These are phyloP conservation scores for Drosophila niveifrons DNA, from an alignment of 2,888 invertebrate genomes.

Conservation along the genomic window DNA sequence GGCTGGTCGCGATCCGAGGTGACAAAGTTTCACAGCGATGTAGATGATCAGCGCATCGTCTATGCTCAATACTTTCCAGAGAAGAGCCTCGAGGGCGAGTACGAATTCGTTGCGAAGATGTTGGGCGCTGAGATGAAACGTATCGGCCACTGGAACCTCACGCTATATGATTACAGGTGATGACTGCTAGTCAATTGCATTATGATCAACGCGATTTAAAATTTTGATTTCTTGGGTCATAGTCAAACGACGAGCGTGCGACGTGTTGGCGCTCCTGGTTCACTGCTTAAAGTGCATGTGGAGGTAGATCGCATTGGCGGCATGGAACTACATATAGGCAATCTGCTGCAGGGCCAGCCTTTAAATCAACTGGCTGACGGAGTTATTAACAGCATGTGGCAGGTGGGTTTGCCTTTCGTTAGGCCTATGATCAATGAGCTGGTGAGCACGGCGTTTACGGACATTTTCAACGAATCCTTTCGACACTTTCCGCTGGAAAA, in stretches of 20 bases:
- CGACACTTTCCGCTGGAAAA: slow-evolving; percentile 90
- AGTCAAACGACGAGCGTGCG: slow-evolving; percentile 86
- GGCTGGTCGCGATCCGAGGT: slow-evolving; percentile 92
- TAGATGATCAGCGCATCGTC: slow-evolving; percentile 88
- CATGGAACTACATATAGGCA: slow-evolving; percentile 91
- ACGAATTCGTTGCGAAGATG: slow-evolving; percentile 88
- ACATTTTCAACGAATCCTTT: slow-evolving; percentile 92
- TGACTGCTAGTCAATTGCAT: neutral
- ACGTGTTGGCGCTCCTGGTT: slow-evolving; percentile 84
- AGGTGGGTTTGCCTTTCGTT: slow-evolving; percentile 91
- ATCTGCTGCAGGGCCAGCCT: slow-evolving; percentile 88
- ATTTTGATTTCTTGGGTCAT: slow-evolving; percentile 25
- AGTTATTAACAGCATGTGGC: slow-evolving; percentile 93
- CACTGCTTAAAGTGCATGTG: slow-evolving; percentile 88
- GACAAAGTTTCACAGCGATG: slow-evolving; percentile 91
- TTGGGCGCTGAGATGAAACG: slow-evolving; percentile 88
- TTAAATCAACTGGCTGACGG: slow-evolving; percentile 89
- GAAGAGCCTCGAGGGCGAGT: slow-evolving; percentile 90
- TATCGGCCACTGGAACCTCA: slow-evolving; percentile 91
- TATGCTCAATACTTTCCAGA: slow-evolving; percentile 94
- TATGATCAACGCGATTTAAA: neutral
- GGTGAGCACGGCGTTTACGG: slow-evolving; percentile 93
- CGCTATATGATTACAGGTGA: slow-evolving; percentile 88
- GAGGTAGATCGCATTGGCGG: slow-evolving; percentile 91
- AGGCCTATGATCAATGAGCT: slow-evolving; percentile 93